These are phyloP conservation scores for Herpetotheres cachinnans DNA, from an alignment of 2,113 vertebrate species.

Conservation along the genomic window DNA sequence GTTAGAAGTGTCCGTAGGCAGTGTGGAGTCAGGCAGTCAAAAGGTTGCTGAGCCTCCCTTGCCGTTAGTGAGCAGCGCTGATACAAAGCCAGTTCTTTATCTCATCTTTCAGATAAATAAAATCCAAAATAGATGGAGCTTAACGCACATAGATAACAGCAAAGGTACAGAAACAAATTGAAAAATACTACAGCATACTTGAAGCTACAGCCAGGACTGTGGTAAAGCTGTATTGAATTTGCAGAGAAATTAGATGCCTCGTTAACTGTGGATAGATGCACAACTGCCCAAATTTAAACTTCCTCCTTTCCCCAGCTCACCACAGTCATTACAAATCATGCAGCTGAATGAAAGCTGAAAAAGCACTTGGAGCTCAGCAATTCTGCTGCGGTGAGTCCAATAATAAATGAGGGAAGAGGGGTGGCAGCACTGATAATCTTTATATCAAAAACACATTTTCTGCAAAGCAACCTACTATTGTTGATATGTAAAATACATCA, in stretches of 20 bases:
- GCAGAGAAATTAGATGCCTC: slow-evolving; percentile 42
- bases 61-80: neutral
- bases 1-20: neutral
- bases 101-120: neutral
- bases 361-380: neutral
- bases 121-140: neutral
- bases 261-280: slow-evolving; percentile 40
- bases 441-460: slow-evolving; percentile 57
- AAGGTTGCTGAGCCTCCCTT: neutral
- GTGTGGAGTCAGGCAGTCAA: neutral
- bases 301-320: slow-evolving; percentile 40
- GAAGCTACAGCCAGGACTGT: neutral
- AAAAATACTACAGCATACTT: neutral
- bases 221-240: neutral
- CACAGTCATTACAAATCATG: slow-evolving; percentile 54
- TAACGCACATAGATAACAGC: neutral
- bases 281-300: slow-evolving; percentile 63
- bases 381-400: slow-evolving; percentile 27
- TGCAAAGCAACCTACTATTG: slow-evolving; percentile 22
- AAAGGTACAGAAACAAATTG: neutral
- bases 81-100: neutral
- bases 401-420: slow-evolving; percentile 38
- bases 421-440: slow-evolving; percentile 60
- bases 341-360: slow-evolving; percentile 39
- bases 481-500: slow-evolving; percentile 52